Percentiles rank a stretch among this genome's conserved stretches.
phyloP scores from a whole-genome alignment of 2,888 invertebrate species.

The Piscicola geometra region DNA sequence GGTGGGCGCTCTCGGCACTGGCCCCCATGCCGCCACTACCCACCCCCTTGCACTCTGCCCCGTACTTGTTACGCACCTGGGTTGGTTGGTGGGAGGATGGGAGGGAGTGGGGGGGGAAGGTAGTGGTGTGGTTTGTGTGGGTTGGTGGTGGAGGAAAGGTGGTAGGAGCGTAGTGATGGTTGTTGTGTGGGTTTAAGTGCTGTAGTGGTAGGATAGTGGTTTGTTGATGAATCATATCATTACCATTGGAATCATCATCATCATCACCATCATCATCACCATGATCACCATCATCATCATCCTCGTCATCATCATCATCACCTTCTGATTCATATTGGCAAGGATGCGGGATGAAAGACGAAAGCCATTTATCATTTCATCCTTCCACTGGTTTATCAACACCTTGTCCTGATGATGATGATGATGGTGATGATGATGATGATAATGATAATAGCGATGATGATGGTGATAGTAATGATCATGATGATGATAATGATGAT shows the following conservation, averaged over 20 bases:
- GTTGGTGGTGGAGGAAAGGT: not conserved
- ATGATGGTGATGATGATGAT: too few relatives aligned
- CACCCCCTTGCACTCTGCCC: conserved; percentile 61
- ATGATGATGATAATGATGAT: too few relatives aligned
- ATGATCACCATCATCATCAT: conserved; percentile 15
- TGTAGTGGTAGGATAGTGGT: too few relatives aligned
- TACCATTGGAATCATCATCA: conserved; percentile 14
- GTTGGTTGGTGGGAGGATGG: not conserved
- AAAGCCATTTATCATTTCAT: conserved; percentile 88
- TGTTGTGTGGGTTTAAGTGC: too few relatives aligned
- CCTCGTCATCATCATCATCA: conserved; percentile 15
- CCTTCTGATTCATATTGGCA: conserved; percentile 83
- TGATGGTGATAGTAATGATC: too few relatives aligned
- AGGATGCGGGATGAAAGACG: conserved; percentile 90
- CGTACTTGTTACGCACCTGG: conserved; percentile 82
- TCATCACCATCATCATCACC: conserved; percentile 39
- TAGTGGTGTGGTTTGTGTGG: conserved; percentile 11
- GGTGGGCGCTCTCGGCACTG: conserved; percentile 15
- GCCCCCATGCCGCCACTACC: conserved; percentile 7
- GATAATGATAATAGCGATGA: too few relatives aligned
- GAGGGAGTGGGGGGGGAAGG: not conserved
- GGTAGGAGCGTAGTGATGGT: not conserved
- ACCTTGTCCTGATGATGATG: conserved; percentile 70
- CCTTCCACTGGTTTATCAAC: conserved; percentile 95
- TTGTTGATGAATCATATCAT: too few relatives aligned